Evolutionary conservation across 2,888 invertebrate species (phyloP), one percentile per base, ranked within the genome.

Genomic region (Piscicola geometra): DNA sequence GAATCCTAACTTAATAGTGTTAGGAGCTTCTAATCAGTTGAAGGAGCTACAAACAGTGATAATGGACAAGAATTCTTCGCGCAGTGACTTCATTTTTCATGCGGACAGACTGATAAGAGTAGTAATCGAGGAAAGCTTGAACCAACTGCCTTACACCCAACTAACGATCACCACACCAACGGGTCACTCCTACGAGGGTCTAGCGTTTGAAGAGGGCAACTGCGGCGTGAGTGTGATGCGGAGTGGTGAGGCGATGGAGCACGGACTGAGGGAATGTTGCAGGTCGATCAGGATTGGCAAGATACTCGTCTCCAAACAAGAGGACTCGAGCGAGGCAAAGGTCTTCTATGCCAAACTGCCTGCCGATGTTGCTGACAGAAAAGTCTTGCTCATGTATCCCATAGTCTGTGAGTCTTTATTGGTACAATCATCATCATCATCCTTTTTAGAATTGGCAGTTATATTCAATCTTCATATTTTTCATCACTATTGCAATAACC

Each of bases 251-350:
- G 94, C 94, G n/a, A 96, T 96, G 95, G 95, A 96, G 85, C 86
- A 87, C 79, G 88, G 88, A 3, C 81, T 88, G 67, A 88, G 98
- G 56, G 98, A 99, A 85, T 99, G 99, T 85, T 99, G 99, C 86
- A 90, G 98, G 1, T 97, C 97, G 9, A 99, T 99, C 82, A 89
- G 98, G 76, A 98, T 99, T 80, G 98, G 99, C 41, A 99, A 99
- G 88, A 98, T 99, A 83, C 87, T 99, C 66, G 93, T 99, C 0
- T 96, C 97, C 86, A 94, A 94, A 78, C 95, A 97, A 87, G 91
- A 91, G 15, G 96, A 97, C 82, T 96, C 96, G 0, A 95, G 97
- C 82, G 95, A 94, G 84, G 97, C 98, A 0, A 91, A 91, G 83
- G 96, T 99, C 0, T 94, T 98, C 1, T 99, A 99, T 85, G 87